Base-by-base conservation (phyloP, 2,888 invertebrate species). In the Ganaspis brasiliensis region DNA sequence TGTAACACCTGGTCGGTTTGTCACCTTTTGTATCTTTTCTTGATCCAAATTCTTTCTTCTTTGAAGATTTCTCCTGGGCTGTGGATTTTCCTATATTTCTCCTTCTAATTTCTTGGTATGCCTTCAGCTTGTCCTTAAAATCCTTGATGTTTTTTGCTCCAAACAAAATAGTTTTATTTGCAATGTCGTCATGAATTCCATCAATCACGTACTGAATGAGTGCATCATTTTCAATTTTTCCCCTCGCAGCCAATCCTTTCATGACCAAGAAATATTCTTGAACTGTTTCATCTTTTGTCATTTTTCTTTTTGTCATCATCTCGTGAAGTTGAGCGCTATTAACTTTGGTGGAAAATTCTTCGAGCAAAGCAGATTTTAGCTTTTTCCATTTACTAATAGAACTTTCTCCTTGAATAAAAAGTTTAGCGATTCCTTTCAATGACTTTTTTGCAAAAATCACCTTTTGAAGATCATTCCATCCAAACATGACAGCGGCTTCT, bases 181-280 rank as follows among this genome's bases (percentile, higher is more conserved):
- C 73, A 5, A 55, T 16, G 12, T 81, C 77, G 24, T 78, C 79
- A 21, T 61, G 75, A 63, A 81, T 77, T 14, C 79, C 82, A 14
- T 76, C 74, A 21, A 81, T 79, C 0, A 81, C 61, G 21, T 82
- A 83, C n/a, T 79, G 63, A 0, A 82, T 76, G 0, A 81, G 21
- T 3, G 76, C 76, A 0, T 75, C 59, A 10, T 16, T 40, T 61
- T 79, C 74, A 8, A 81, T 75, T 1, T 57, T 35, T 5, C 75
- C 76, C 21, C 61, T 31, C 0, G 52, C 45, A 5, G 74, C 80
- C 10, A 76, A n/a, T 52, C 70, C 75, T 12, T 75, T 71, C 78
- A 80, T 76, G 5, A 57, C 70, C 14, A 74, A 35, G 5, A 76
- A 45, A 45, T 80, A 80, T 21, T 76, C 67, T 63, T 76, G 78